Percentiles rank a stretch among this genome's conserved stretches.
These are phyloP conservation scores for Octopus bimaculoides DNA, from an alignment of 1,140 invertebrate genomes.

Conservation along the genomic window DNA sequence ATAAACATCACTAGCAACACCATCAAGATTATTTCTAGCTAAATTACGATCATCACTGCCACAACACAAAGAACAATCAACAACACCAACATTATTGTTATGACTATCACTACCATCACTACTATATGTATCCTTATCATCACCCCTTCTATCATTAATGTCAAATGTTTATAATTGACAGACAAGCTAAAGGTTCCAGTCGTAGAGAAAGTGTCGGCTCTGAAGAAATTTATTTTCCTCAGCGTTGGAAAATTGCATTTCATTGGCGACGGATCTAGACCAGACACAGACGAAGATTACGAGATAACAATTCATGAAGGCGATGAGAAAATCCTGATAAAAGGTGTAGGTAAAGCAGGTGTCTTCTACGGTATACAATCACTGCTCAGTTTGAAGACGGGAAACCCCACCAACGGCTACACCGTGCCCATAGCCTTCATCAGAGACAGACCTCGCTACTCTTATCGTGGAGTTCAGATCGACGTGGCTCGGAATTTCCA, in stretches of 20 bases:
- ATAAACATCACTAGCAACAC: too few species aligned
- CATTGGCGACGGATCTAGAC: background rate
- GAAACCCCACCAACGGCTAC: slow-evolving; percentile 7
- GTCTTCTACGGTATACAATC: slow-evolving; percentile 43
- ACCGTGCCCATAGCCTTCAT: slow-evolving; percentile 29
- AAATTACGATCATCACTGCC: too few species aligned
- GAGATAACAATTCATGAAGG: slow-evolving; percentile 20
- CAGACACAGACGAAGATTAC: slow-evolving; percentile 27
- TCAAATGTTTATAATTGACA: background rate
- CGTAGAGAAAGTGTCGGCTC: background rate
- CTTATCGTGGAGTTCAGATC: slow-evolving; percentile 47
- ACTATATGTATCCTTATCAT: too few species aligned
- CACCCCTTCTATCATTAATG: too few species aligned
- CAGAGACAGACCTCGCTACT: slow-evolving; percentile 44
- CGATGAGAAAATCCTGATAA: slow-evolving; percentile 22
- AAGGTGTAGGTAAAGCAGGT: slow-evolving; percentile 26
- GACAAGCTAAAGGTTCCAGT: background rate
- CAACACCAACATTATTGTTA: too few species aligned
- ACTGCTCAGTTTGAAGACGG: slow-evolving; percentile 30
- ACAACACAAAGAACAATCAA: too few species aligned
- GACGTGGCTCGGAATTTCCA: slow-evolving; percentile 52
- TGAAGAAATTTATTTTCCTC: background rate
- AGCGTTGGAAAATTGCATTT: background rate
- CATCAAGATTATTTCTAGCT: too few species aligned
- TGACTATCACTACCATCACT: too few species aligned